A percentile compares a stretch with the other conserved stretches of the same genome.
These are phyloP conservation scores for Scaptomyza hsui DNA, from an alignment of 1,140 invertebrate genomes.

Conservation along the genomic window DNA sequence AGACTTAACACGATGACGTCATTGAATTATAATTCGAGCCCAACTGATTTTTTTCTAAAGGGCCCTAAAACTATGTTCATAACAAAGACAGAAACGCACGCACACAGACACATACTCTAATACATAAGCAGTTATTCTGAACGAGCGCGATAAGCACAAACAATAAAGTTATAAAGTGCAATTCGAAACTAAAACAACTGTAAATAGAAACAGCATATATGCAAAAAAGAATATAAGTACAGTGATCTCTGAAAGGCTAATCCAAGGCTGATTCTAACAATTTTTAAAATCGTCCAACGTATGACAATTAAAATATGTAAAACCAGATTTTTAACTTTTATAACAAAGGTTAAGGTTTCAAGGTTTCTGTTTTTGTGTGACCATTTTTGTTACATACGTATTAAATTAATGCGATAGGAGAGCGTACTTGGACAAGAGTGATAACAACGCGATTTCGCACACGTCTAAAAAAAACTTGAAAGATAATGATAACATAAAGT, in stretches of 20 bases:
- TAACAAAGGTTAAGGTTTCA: neutral
- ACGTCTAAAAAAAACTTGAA: conserved; percentile 27
- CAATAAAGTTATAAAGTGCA: conserved; percentile 63
- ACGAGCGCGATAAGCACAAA: conserved; percentile 30
- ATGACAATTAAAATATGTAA: neutral
- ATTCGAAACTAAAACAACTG: conserved; percentile 53
- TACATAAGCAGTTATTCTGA: conserved; percentile 13
- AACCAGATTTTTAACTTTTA: neutral
- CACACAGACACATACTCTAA: neutral
- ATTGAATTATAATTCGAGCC: conserved; percentile 7
- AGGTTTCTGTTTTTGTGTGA: neutral
- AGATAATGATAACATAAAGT: conserved; percentile 31
- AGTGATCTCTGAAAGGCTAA: neutral
- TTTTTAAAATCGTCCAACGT: too few species aligned
- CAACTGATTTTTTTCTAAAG: conserved; percentile 6
- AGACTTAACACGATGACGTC: conserved; percentile 30
- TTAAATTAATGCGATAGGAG: neutral
- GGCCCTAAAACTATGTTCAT: conserved; percentile 17
- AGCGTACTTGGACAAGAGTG: neutral
- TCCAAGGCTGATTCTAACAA: neutral
- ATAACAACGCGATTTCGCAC: conserved; percentile 32
- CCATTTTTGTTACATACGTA: neutral
- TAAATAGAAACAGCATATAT: conserved; percentile 25
- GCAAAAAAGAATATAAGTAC: neutral
- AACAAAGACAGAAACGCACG: conserved; percentile 1